phyloP scores from a whole-genome alignment of 2,113 vertebrate species.

The Hydrolagus affinis region DNA sequence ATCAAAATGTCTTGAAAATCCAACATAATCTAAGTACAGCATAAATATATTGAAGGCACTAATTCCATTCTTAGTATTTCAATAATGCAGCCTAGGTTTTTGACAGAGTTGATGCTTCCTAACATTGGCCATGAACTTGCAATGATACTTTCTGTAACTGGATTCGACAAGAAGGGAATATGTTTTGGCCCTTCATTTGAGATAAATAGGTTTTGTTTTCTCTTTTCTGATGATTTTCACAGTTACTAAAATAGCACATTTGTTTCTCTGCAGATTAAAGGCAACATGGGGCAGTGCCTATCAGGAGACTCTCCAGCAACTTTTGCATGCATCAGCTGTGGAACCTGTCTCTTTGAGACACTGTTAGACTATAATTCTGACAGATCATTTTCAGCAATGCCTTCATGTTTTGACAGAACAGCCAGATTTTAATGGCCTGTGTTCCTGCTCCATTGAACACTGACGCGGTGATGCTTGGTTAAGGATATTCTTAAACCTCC shows the following conservation, averaged over 20 bases:
- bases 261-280: slow-evolving; percentile 3
- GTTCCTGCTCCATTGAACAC: slow-evolving; percentile 54
- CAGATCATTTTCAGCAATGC: slow-evolving; percentile 49
- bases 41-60: no score
- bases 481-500: slow-evolving; percentile 51
- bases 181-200: background rate
- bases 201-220: background rate
- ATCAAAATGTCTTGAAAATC: no score
- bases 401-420: slow-evolving; percentile 56
- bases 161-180: background rate
- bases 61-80: no score
- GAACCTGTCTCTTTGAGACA: slow-evolving; percentile 47
- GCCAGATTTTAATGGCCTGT: slow-evolving; percentile 41
- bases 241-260: background rate
- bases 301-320: slow-evolving; percentile 40
- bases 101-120: background rate
- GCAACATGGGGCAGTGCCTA: slow-evolving; percentile 36
- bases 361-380: slow-evolving; percentile 49
- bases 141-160: background rate
- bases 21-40: no score
- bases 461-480: slow-evolving; percentile 44
- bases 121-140: background rate
- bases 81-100: background rate
- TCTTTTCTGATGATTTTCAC: background rate
- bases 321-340: slow-evolving; percentile 47